Conservation (phyloP, 2,797 vertebrate species). For the Arnoldichthys spilopterus region DNA sequence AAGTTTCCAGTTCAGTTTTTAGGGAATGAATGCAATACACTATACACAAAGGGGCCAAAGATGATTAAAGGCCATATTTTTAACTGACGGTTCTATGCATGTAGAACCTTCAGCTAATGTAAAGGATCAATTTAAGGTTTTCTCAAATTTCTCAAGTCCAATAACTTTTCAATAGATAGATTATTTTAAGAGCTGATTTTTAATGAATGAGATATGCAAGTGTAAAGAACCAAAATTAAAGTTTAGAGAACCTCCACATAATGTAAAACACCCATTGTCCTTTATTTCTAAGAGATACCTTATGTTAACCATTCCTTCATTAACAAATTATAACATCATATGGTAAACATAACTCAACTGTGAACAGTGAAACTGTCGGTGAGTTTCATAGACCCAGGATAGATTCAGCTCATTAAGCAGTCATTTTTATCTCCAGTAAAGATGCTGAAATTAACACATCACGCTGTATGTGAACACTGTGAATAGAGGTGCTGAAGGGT, state of each 20-base stretch:
- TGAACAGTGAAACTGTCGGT: neutral
- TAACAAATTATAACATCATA: neutral
- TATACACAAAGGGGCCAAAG: neutral
- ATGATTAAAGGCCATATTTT: neutral
- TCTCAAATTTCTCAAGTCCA: neutral
- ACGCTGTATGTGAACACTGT: slow-evolving; percentile 12
- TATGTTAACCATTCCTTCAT: neutral
- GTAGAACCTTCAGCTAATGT: neutral
- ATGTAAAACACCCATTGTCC: neutral
- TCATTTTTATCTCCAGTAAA: slow-evolving; percentile 14
- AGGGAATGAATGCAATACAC: neutral
- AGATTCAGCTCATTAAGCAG: slow-evolving; percentile 11
- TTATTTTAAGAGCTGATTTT: neutral
- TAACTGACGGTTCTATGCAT: no score
- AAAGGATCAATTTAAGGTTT: neutral
- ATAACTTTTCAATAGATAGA: neutral
- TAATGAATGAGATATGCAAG: neutral
- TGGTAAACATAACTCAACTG: neutral
- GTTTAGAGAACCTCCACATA: neutral
- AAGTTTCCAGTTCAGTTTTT: neutral
- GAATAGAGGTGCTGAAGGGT: slow-evolving; percentile 17
- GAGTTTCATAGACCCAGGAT: slow-evolving; percentile 4
- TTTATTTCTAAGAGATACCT: no score
- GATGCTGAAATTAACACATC: slow-evolving; percentile 25
- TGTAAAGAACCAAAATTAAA: neutral